phyloP scores from a whole-genome alignment of 2,888 invertebrate species.

The Erynnis tages region DNA sequence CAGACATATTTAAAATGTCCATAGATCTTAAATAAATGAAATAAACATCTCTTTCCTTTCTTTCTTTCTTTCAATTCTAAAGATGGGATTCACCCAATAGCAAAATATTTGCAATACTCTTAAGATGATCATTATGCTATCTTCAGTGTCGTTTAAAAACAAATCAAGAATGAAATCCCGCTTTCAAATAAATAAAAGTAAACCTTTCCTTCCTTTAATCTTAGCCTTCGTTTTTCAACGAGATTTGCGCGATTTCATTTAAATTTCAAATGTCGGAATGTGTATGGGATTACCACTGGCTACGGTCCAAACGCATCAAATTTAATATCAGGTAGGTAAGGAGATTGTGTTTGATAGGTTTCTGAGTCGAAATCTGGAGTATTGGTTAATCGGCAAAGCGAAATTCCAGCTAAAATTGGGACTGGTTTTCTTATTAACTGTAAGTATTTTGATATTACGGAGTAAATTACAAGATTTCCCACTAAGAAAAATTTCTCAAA shows the following conservation, averaged over 20 bases:
- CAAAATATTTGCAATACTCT: too few species aligned
- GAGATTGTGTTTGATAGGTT: constrained; percentile 10
- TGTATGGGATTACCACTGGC: constrained; percentile 21
- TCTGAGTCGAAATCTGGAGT: neutral
- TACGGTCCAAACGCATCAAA: constrained; percentile 13
- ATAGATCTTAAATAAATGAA: too few species aligned
- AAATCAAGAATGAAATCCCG: neutral
- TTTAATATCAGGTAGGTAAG: constrained; percentile 15
- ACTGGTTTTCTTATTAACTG: neutral
- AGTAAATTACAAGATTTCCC: too few species aligned
- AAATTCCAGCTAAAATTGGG: neutral
- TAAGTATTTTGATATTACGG: too few species aligned
- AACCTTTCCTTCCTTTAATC: constrained; percentile 3
- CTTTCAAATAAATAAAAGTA: neutral
- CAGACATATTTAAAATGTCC: too few species aligned
- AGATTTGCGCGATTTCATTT: constrained; percentile 19
- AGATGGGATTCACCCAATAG: too few species aligned
- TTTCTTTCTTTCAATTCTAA: too few species aligned
- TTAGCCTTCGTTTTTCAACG: constrained; percentile 1
- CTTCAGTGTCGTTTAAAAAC: neutral
- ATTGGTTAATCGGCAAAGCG: neutral
- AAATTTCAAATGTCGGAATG: constrained; percentile 24
- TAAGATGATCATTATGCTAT: too few species aligned
- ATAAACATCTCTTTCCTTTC: too few species aligned
- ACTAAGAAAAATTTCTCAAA: too few species aligned